Evolutionary conservation across 2,113 vertebrate genomes (phyloP).

Genomic region (Vulpes vulpes): DNA sequence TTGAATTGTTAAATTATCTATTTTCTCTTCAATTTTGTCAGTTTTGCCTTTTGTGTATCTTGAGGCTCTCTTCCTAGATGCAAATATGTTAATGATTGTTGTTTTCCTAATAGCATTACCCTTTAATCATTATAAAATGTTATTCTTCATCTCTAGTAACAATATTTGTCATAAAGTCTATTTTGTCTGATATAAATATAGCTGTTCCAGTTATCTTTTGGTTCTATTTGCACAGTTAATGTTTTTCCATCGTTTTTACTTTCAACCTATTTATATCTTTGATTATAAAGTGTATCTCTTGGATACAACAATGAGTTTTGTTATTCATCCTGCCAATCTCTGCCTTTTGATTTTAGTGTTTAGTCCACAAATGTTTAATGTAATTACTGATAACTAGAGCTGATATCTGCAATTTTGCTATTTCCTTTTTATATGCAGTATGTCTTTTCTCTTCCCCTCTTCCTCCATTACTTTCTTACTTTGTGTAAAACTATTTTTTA

Average conservation of each 20-base stretch:
- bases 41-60: background rate
- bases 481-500: background rate
- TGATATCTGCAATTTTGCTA: background rate
- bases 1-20: background rate
- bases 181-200: background rate
- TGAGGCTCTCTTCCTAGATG: background rate
- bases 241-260: background rate
- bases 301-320: background rate
- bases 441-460: background rate
- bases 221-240: background rate
- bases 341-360: background rate
- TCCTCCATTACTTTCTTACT: background rate
- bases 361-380: background rate
- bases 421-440: background rate
- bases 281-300: background rate
- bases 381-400: background rate
- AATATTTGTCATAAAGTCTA: background rate
- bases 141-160: background rate
- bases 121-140: background rate
- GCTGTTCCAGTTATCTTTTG: background rate
- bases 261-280: background rate
- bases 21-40: background rate
- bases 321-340: background rate
- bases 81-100: background rate
- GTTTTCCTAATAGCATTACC: background rate